These are phyloP conservation scores for Chromis chromis DNA, from an alignment of 2,797 vertebrate species.

Conservation along the genomic window DNA sequence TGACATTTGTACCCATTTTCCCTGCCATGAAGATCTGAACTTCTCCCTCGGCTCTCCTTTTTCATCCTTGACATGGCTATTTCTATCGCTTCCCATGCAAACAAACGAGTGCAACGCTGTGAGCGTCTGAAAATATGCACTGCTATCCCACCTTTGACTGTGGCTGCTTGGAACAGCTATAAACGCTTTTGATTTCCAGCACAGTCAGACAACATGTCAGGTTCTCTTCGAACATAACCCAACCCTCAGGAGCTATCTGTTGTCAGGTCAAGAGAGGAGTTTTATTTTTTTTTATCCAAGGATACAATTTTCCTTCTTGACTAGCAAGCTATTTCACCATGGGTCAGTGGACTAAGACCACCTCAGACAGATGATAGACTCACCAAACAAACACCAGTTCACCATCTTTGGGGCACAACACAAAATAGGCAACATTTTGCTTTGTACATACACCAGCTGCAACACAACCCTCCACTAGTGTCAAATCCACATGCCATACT, in stretches of 20 bases:
- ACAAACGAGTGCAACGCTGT: neutral
- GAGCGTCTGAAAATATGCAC: neutral
- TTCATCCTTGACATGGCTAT: neutral
- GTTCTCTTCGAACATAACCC: neutral
- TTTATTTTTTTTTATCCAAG: neutral
- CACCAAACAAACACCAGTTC: neutral
- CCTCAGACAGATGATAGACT: neutral
- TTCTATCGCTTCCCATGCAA: neutral
- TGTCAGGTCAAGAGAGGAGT: neutral
- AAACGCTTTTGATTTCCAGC: neutral
- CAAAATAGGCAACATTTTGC: neutral
- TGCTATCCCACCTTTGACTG: neutral
- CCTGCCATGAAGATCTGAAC: neutral
- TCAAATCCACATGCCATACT: too few species aligned
- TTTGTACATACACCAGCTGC: too few species aligned
- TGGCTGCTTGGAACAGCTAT: neutral
- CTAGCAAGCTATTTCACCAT: neutral
- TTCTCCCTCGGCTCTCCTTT: neutral
- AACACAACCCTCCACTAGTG: too few species aligned
- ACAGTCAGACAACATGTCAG: neutral
- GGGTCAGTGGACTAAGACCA: neutral
- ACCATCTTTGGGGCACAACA: neutral
- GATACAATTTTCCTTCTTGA: neutral
- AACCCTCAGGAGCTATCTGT: neutral
- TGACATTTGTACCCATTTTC: neutral